Evolutionary conservation across 2,888 invertebrate genomes (phyloP).

Genomic region (Epistrophe grossulariae): DNA sequence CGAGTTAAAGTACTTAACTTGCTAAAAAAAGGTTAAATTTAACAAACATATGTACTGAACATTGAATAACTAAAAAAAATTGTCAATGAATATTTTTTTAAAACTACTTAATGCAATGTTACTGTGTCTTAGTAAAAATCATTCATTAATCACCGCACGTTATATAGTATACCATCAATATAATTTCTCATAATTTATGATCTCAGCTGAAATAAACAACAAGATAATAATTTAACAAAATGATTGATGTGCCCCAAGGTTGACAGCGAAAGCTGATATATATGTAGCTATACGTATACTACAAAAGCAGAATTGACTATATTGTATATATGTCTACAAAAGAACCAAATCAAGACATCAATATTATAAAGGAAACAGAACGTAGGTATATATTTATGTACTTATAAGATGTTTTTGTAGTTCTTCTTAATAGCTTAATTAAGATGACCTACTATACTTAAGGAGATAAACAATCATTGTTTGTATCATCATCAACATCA

Average conservation of each 20-base stretch:
- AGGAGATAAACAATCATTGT: neutral
- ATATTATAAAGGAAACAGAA: neutral
- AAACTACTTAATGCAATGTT: constrained; percentile 11
- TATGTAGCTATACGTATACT: too few relatives aligned
- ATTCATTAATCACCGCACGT: constrained; percentile 18
- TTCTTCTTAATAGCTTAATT: constrained; percentile 23
- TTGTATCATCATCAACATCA: neutral
- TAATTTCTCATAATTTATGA: constrained; percentile 20
- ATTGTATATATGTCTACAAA: neutral
- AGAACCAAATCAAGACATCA: constrained; percentile 18
- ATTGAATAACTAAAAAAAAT: neutral
- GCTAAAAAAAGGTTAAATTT: neutral
- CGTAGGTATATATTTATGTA: too few relatives aligned
- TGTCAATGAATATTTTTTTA: constrained; percentile 14
- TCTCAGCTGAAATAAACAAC: constrained; percentile 7
- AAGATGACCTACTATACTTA: constrained; percentile 20
- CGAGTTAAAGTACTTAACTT: neutral
- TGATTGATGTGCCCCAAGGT: constrained; percentile 21
- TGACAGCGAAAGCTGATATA: constrained; percentile 9
- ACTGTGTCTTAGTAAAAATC: constrained; percentile 4
- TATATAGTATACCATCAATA: neutral
- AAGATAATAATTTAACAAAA: constrained; percentile 18
- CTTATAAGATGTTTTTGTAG: neutral
- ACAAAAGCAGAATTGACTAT: neutral
- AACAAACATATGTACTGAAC: neutral